Base-by-base conservation (phyloP, 2,888 invertebrate species). In the Oxycera nigricornis region DNA sequence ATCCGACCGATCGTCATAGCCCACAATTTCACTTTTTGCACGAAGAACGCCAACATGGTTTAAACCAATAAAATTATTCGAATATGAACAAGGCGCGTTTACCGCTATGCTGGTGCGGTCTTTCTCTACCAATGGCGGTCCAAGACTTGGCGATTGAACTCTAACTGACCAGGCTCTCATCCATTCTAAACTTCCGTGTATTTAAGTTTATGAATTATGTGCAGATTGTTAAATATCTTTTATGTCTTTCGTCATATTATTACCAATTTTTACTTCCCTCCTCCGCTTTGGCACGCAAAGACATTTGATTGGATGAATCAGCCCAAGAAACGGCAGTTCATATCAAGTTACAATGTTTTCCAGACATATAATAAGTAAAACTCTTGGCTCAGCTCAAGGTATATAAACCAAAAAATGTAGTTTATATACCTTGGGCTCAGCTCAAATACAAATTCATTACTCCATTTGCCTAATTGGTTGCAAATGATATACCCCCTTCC, bases 11-110 rank as follows among this genome's bases (percentile, higher is more conserved):
- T 24, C 7, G 24, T 24, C 55, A 72, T 74, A 72, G 72, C 74
- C 65, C 74, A 74, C 74, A 72, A 72, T 74, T 74, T 74, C 74
- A 74, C 74, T 74, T 74, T 74, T 65, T 31, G n/a, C 30, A 31
- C 30, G n/a, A 7, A 57, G 6, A 24, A n/a, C n/a, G 20, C 61
- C 30, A 61, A 28, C 55, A 55, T 55, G 55, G 22, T 55, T 24
- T 55, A 55, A 55, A 55, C 55, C 55, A 55, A 55, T 55, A 55
- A 55, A 61, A 28, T 30, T 28, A 31, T 55, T 55, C 55, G 22
- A 22, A 28, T 61, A 61, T 31, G 31, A 30, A 30, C 61, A 46
- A 46, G 46, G 11, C 17, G 14, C 46, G 17, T 46, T 14, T 17
- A 17, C 50, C 50, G 50, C 50, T 39, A 39, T 9, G 52, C n/a